Percentiles rank a stretch among this genome's conserved stretches.
phyloP scores from a whole-genome alignment of 30 jellyfish, hydroid and myxozoan genomes.

The Hydra vulgaris region DNA sequence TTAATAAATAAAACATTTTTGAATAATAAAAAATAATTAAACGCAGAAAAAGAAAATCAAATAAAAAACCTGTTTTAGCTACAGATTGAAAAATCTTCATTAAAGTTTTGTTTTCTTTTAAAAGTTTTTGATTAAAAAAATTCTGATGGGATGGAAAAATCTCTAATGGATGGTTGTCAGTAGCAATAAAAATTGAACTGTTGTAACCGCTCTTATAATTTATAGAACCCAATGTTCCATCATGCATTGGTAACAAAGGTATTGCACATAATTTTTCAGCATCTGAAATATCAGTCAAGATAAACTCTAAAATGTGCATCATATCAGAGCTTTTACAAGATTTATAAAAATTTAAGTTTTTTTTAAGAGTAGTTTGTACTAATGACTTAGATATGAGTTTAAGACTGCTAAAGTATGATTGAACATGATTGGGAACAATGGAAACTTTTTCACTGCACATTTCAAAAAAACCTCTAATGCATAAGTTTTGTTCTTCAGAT shows the following conservation, averaged over 20 bases:
- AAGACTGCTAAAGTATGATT: neutral
- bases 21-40: too few species aligned
- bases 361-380: neutral
- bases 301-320: neutral
- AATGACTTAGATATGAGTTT: neutral
- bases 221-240: neutral
- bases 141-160: neutral
- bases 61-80: neutral
- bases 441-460: constrained; percentile 2
- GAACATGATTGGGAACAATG: constrained; percentile 30
- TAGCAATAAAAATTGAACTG: neutral
- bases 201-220: neutral
- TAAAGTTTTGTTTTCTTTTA: neutral
- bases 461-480: constrained; percentile 4
- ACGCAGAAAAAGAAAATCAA: too few species aligned
- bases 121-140: neutral
- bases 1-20: too few species aligned
- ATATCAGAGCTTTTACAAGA: neutral
- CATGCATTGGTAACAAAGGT: neutral
- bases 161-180: neutral
- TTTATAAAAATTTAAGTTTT: neutral
- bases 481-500: constrained; percentile 14
- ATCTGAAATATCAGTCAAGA: neutral
- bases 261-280: too few species aligned
- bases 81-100: neutral